Base-by-base conservation (phyloP, 1,140 invertebrate genomes). In the Elymnias hypermnestra region DNA sequence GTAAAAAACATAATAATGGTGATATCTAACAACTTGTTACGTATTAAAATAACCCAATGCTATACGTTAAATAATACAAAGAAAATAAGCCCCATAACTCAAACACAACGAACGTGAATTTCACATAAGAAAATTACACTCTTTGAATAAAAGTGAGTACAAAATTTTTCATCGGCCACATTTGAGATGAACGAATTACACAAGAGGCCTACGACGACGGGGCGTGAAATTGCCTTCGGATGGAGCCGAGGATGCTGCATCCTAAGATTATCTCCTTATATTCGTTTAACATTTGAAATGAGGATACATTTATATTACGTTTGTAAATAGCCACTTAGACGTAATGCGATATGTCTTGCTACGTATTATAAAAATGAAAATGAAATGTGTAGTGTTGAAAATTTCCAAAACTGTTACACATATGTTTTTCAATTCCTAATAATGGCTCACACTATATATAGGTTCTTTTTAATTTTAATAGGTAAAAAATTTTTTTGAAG, bases 211-310 rank as follows among this genome's bases (percentile, higher is more conserved):
- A 66, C 57, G 60, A 72, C 58, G 73, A 71, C 72, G 62, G 60
- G 54, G 74, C 76, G 79, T 83, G 73, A 83, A 83, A 83, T 83
- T 83, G 76, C 54, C 65, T 67, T 42, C 47, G 42, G 59, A 67
- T 67, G 47, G 46, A 44, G 40, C 31, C 41, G 25, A 38, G 41
- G 39, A 57, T 43, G 54, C 45, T 45, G 48, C 49, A 56, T 46
- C 53, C 51, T 45, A 23, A 51, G 53, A 56, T 56, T 56, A 56
- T 56, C 42, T 49, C 40, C 38, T 48, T 49, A 46, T 51, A 53
- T 49, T 55, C 51, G 45, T 50, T 55, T 58, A 53, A 53, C 41
- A 50, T 46, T 50, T 43, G 31, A 53, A 58, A 53, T 40, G 50
- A 49, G 41, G 38, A 29, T 25, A 37, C 39, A 49, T 43, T 53